phyloP scores from a whole-genome alignment of 2,888 invertebrate genomes.

The Cyrtodaria siliqua region DNA sequence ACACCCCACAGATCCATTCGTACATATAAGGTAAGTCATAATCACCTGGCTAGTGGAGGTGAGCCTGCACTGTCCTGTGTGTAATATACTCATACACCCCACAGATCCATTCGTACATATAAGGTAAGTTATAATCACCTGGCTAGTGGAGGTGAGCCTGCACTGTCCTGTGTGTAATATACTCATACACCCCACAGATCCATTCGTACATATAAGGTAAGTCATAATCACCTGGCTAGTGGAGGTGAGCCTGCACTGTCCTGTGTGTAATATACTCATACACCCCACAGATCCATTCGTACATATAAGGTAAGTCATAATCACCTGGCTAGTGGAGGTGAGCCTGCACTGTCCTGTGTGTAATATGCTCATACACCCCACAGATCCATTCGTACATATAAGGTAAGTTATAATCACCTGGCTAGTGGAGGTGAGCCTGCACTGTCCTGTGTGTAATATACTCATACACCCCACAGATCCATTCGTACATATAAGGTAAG shows the following conservation, averaged over 20 bases:
- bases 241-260: slow-evolving; percentile 96
- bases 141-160: slow-evolving; percentile 92
- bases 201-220: slow-evolving; percentile 95
- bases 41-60: slow-evolving; percentile 87
- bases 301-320: slow-evolving; percentile 92
- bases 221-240: slow-evolving; percentile 21
- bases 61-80: slow-evolving; percentile 98
- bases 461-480: slow-evolving; percentile 99
- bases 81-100: slow-evolving; percentile 98
- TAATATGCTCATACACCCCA: slow-evolving; percentile 98
- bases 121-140: slow-evolving; percentile 85
- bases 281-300: slow-evolving; percentile 99
- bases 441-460: slow-evolving; percentile 98
- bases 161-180: slow-evolving; percentile 99
- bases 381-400: slow-evolving; percentile 99
- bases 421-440: slow-evolving; percentile 94
- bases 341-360: slow-evolving; percentile 99
- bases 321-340: no score
- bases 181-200: slow-evolving; percentile 99
- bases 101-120: slow-evolving; percentile 99
- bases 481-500: slow-evolving; percentile 94
- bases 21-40: slow-evolving; percentile 92
- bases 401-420: slow-evolving; percentile 87
- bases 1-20: slow-evolving; percentile 99
- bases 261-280: slow-evolving; percentile 98